These are phyloP conservation scores for Brachionus paranguensis DNA, from an alignment of 1,140 invertebrate genomes.

Conservation along the genomic window DNA sequence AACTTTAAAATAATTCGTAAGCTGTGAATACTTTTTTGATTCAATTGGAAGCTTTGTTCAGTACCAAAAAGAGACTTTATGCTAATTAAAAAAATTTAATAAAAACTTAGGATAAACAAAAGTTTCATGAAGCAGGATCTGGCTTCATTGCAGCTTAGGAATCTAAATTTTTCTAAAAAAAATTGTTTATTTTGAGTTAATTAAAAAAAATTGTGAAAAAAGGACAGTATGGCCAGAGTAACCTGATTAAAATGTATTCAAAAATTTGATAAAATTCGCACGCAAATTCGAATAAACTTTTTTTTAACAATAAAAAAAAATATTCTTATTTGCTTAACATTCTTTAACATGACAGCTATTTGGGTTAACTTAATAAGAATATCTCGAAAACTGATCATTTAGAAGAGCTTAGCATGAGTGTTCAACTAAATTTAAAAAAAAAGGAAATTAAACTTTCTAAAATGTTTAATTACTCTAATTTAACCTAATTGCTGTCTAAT, in stretches of 20 bases:
- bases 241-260: background rate
- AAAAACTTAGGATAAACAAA: background rate
- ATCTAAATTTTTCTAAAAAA: too few species aligned
- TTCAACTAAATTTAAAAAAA: background rate
- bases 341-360: conserved; percentile 12
- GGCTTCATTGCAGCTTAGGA: too few species aligned
- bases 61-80: background rate
- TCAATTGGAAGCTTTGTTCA: background rate
- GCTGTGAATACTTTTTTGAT: background rate
- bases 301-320: background rate
- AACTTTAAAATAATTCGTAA: background rate
- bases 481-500: conserved; percentile 35
- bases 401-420: background rate
- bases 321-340: background rate
- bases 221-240: background rate
- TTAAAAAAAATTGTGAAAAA: background rate
- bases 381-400: background rate
- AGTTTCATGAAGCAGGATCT: background rate
- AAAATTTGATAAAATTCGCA: background rate
- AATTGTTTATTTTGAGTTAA: background rate
- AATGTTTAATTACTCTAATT: background rate
- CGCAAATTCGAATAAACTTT: background rate
- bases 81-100: background rate
- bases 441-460: background rate
- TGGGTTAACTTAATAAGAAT: conserved; percentile 2